These are phyloP conservation scores for Leucoptera coffeella DNA, from an alignment of 2,888 invertebrate species.

Conservation along the genomic window DNA sequence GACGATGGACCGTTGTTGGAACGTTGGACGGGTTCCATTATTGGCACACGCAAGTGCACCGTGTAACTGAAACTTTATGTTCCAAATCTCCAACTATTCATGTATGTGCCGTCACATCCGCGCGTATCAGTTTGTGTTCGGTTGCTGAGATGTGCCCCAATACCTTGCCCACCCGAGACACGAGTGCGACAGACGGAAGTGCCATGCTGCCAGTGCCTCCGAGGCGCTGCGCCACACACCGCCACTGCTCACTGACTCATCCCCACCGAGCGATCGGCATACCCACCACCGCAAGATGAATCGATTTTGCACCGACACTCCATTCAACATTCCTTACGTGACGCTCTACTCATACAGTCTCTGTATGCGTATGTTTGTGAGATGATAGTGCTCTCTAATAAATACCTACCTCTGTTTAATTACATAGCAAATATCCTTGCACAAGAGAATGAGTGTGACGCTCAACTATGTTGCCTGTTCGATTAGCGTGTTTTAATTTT, in stretches of 20 bases:
- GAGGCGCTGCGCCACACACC: constrained; percentile 21
- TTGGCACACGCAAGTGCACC: constrained; percentile 52
- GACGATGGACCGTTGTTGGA: constrained; percentile 33
- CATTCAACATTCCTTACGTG: constrained; percentile 27
- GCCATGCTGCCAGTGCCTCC: constrained; percentile 48
- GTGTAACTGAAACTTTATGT: constrained; percentile 53
- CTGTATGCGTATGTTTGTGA: constrained; percentile 10
- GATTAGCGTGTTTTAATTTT: too few species aligned
- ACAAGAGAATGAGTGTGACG: constrained; percentile 20
- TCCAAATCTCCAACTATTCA: constrained; percentile 53
- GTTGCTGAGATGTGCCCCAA: constrained; percentile 36
- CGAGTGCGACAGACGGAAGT: constrained; percentile 37
- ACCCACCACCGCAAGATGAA: constrained; percentile 36
- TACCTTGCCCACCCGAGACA: constrained; percentile 25
- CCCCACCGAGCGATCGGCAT: constrained; percentile 4
- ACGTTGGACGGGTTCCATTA: constrained; percentile 42
- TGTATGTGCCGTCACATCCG: constrained; percentile 42
- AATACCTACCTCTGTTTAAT: too few species aligned
- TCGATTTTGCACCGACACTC: constrained; percentile 62
- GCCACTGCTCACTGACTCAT: constrained; percentile 10
- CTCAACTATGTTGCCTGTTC: constrained; percentile 37
- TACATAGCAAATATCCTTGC: too few species aligned
- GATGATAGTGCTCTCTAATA: too few species aligned
- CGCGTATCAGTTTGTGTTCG: constrained; percentile 47
- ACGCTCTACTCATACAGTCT: constrained; percentile 10